Evolutionary conservation across 2,113 vertebrate species (phyloP).

Genomic region (Campylomormyrus numenius): DNA sequence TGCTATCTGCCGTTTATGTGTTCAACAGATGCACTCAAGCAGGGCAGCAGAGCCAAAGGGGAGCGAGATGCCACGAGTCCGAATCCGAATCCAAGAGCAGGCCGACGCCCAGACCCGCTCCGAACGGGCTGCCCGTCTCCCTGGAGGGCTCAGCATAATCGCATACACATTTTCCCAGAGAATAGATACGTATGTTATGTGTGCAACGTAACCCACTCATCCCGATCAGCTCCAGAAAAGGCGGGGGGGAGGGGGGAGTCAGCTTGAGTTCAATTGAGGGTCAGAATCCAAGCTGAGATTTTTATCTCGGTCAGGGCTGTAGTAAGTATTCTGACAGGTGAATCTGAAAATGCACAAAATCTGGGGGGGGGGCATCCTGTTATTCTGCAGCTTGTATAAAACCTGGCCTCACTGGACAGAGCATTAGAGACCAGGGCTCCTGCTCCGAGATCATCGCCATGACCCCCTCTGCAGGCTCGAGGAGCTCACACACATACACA

Average conservation of each 20-base stretch:
- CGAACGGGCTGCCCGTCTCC: background rate
- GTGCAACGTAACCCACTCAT: background rate
- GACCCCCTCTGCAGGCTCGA: background rate
- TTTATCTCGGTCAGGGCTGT: background rate
- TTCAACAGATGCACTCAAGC: background rate
- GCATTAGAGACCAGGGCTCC: background rate
- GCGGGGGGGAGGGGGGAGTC: background rate
- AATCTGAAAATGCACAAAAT: background rate
- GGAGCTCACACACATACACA: background rate
- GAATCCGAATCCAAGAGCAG: background rate
- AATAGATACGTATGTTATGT: background rate
- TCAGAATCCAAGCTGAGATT: background rate
- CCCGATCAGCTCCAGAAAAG: background rate
- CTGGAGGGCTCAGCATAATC: background rate
- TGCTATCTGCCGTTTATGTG: background rate
- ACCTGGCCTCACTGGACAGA: background rate
- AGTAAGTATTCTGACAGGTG: slow-evolving; percentile 4
- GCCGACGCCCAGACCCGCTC: background rate
- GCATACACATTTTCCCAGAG: background rate
- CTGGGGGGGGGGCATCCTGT: background rate
- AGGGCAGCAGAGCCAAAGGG: background rate
- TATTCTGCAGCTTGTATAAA: background rate
- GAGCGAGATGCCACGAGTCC: background rate
- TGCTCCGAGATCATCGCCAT: background rate
- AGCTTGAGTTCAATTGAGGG: background rate